Conservation (phyloP, 1,140 invertebrate species). For the Liolophura sinensis region DNA sequence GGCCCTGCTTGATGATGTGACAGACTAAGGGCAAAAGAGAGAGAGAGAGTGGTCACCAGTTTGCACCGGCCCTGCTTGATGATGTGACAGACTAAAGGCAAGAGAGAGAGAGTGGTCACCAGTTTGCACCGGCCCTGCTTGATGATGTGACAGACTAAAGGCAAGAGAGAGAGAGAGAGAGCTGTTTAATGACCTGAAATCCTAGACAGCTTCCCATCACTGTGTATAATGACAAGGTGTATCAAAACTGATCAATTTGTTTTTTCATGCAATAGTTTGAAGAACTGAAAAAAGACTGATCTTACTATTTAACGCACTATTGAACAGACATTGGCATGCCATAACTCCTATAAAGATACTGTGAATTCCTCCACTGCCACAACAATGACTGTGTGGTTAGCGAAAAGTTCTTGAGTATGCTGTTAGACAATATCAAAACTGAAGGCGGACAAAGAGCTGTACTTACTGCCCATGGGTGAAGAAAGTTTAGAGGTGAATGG, state of each 20-base stretch:
- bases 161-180: not conserved
- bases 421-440: too few species aligned
- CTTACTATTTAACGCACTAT: too few species aligned
- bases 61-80: conserved; percentile 99
- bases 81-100: conserved; percentile 95
- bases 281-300: too few species aligned
- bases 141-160: not conserved
- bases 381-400: too few species aligned
- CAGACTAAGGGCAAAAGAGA: conserved; percentile 84
- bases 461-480: conserved; percentile 93
- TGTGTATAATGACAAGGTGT: not conserved
- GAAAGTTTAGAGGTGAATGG: conserved; percentile 98
- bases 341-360: too few species aligned
- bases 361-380: too few species aligned
- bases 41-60: conserved; percentile 91
- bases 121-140: not conserved
- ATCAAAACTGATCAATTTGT: not conserved
- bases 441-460: too few species aligned
- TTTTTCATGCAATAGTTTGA: not conserved
- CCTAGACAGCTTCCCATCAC: not conserved
- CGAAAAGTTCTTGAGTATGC: too few species aligned
- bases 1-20: conserved; percentile 98
- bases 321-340: too few species aligned
- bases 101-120: not conserved
- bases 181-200: not conserved